Evolutionary conservation across 2,888 invertebrate genomes (phyloP), one percentile per base, ranked within the genome.

Genomic region (Diplolepis rosae): DNA sequence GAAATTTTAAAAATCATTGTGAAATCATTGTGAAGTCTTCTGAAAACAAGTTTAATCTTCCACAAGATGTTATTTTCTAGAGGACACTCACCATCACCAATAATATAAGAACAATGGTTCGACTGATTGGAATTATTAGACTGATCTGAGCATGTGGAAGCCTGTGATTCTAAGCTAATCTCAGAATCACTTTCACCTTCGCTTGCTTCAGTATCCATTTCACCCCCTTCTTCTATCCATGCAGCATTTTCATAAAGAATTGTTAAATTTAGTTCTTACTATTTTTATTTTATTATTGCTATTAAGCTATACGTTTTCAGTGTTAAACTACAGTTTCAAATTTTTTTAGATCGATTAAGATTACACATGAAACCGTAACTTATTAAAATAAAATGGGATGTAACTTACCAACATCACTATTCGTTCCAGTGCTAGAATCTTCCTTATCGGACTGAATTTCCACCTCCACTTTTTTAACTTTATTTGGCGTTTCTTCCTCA

Each of bases 401-500:
- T 18, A n/a, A 88, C 90, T 91, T 87, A 89, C 92, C 91, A 82
- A 91, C 91, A 77, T 89, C 89, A 79, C 90, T 91, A 84, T 90
- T 91, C 77, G 90, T 90, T 79, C 89, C 89, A 71, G 88, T 88
- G 87, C 87, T 88, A 78, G 90, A 89, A 76, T 90, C 90, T 78
- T 90, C 89, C 84, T 90, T 90, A 73, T 89, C 89, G 84, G 92
- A 91, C 83, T 92, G 91, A 88, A 94, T 93, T 90, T 94, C 92
- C 72, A 94, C 90, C 89, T 95, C 95, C 71, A 94, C 94, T 79
- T 94, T 93, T 85, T 94, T 95, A 80, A 94, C 92, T 89, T 95
- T 95, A 83, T 92, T 91, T 72, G 94, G 93, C 69, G 93, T 93
- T 84, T 93, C 93, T 68, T 90, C 89, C 78, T 91, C 91, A 45